Evolutionary conservation across 2,797 vertebrate species (phyloP).

Genomic region (Phalanger gymnotis): DNA sequence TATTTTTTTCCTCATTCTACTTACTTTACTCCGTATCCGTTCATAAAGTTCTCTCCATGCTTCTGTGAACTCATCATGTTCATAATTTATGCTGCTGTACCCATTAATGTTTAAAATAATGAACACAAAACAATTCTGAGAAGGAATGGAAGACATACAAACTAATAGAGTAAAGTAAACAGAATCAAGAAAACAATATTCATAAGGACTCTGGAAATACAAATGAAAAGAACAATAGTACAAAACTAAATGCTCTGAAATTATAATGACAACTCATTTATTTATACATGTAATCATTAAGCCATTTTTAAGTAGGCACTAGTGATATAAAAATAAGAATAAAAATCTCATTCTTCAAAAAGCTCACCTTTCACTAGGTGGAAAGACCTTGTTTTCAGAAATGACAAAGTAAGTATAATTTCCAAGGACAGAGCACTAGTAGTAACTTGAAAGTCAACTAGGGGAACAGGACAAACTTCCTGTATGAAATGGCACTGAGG

Average conservation of each 20-base stretch:
- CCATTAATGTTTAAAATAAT: too few relatives aligned
- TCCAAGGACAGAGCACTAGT: background rate
- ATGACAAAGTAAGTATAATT: background rate
- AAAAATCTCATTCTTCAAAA: background rate
- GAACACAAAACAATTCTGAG: too few relatives aligned
- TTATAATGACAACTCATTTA: background rate
- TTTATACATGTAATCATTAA: background rate
- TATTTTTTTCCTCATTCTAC: background rate
- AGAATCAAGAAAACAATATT: background rate
- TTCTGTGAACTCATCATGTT: background rate
- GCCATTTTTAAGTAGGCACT: background rate
- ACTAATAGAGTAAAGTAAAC: too few relatives aligned
- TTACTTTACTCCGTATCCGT: background rate
- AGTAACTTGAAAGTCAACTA: background rate
- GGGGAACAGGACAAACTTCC: background rate
- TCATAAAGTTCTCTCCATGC: background rate
- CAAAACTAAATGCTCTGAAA: background rate
- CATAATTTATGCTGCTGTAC: background rate
- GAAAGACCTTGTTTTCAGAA: background rate
- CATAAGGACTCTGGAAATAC: background rate
- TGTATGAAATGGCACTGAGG: background rate
- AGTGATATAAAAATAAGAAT: background rate
- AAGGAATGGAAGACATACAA: too few relatives aligned
- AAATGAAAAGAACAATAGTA: background rate
- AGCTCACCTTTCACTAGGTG: background rate